Conservation (phyloP, 2,888 invertebrate species). For the Beris morrisii region DNA sequence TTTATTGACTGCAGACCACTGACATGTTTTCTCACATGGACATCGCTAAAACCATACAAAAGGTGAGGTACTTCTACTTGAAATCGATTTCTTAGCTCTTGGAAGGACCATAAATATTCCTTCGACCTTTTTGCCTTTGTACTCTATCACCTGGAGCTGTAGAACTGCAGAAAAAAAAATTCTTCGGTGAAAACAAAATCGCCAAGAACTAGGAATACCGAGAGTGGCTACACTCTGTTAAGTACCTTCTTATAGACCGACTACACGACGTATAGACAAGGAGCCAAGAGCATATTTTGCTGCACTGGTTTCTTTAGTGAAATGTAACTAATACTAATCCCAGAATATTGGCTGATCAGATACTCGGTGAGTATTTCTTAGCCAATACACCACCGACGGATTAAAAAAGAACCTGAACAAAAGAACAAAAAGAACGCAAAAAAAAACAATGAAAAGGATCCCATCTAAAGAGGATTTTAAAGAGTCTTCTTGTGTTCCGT, state of each 20-base stretch:
- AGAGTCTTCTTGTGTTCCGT: not conserved
- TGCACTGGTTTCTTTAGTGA: constrained; percentile 2
- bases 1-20: constrained; percentile 22
- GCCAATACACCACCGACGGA: no score
- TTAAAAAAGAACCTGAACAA: no score
- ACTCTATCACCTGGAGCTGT: constrained; percentile 19
- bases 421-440: no score
- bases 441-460: no score
- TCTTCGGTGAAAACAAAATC: not conserved
- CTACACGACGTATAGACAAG: no score
- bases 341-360: constrained; percentile 14
- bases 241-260: constrained; percentile 12
- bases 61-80: constrained; percentile 4
- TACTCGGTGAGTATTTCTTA: not conserved
- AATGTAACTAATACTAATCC: constrained; percentile 31
- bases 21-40: constrained; percentile 22
- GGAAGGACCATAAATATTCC: constrained; percentile 19
- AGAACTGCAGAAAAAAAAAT: constrained; percentile 1
- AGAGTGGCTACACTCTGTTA: not conserved
- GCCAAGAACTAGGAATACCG: no score
- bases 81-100: constrained; percentile 7
- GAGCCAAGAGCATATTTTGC: no score
- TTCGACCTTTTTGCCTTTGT: constrained; percentile 10
- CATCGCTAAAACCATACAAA: not conserved
- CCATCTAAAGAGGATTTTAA: no score